phyloP scores from a whole-genome alignment of 2,888 invertebrate genomes.

The Drosophila lutescens region DNA sequence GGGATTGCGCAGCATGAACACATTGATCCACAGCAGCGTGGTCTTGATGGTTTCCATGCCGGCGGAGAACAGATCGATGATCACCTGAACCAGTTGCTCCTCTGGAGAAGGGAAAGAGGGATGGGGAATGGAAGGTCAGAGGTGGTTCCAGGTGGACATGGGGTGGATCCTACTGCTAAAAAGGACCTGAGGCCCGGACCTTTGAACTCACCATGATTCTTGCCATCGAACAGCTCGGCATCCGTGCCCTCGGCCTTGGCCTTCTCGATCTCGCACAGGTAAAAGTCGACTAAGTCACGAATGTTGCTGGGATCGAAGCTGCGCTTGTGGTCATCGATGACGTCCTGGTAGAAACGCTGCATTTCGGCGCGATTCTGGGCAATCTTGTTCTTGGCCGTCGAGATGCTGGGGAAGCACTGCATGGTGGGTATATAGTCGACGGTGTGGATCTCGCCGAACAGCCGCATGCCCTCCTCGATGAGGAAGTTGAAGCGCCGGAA shows the following conservation, averaged over 20 bases:
- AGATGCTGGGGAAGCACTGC: conserved; percentile 87
- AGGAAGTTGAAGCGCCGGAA: conserved; percentile 92
- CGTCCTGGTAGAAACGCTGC: conserved; percentile 92
- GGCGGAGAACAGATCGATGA: conserved; percentile 95
- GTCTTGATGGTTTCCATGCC: conserved; percentile 97
- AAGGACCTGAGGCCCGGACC: too few species aligned
- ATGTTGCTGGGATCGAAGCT: conserved; percentile 91
- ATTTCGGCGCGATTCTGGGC: conserved; percentile 92
- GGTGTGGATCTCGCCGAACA: conserved; percentile 92
- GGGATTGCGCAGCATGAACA: conserved; percentile 94
- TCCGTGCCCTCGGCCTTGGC: conserved; percentile 91
- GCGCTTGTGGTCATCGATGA: conserved; percentile 92
- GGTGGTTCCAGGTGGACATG: not conserved
- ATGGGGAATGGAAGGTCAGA: not conserved
- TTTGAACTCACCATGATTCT: conserved; percentile 90
- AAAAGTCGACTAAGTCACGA: conserved; percentile 94
- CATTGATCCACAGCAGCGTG: conserved; percentile 93
- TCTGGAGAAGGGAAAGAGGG: conserved; percentile 85
- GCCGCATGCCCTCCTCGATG: conserved; percentile 95
- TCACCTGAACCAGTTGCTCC: conserved; percentile 95
- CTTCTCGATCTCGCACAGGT: conserved; percentile 92
- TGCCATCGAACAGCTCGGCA: conserved; percentile 91
- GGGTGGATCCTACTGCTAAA: too few species aligned
- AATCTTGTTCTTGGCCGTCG: conserved; percentile 87
- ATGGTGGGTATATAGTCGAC: conserved; percentile 93